phyloP scores from a whole-genome alignment of 2,113 vertebrate genomes.

The Hemichromis elongatus region DNA sequence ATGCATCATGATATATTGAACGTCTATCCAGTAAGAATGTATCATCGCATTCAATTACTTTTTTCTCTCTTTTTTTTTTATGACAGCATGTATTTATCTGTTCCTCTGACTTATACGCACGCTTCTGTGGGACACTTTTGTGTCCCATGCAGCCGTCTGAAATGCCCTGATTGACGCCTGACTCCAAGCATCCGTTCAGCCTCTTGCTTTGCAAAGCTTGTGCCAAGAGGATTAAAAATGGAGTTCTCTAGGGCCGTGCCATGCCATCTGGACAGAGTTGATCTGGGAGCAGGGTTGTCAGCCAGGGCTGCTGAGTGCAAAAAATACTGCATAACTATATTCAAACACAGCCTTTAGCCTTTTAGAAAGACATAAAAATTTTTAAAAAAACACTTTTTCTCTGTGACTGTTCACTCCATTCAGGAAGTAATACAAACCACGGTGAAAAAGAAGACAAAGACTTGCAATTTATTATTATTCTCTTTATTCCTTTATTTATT shows the following conservation, averaged over 20 bases:
- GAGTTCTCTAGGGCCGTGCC: slow-evolving; percentile 57
- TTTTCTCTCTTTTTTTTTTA: neutral
- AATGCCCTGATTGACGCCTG: slow-evolving; percentile 56
- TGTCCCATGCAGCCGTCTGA: slow-evolving; percentile 4
- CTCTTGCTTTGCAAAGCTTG: slow-evolving; percentile 52
- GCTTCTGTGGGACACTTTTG: neutral
- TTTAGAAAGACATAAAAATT: neutral
- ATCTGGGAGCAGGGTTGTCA: slow-evolving; percentile 58
- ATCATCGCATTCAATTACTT: neutral
- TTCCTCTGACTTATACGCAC: neutral
- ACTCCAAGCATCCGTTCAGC: slow-evolving; percentile 66
- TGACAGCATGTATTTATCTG: neutral
- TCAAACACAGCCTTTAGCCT: slow-evolving; percentile 35
- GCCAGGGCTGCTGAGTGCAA: slow-evolving; percentile 50
- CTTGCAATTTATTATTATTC: neutral
- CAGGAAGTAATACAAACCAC: neutral
- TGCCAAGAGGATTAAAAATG: slow-evolving; percentile 73
- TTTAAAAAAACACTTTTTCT: neutral
- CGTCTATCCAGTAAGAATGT: neutral
- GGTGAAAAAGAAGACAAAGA: neutral
- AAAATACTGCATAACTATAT: slow-evolving; percentile 40
- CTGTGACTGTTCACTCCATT: neutral
- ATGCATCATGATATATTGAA: neutral
- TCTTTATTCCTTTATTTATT: neutral
- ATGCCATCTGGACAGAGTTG: slow-evolving; percentile 71